Evolutionary conservation across 2,797 vertebrate species (phyloP).

Genomic region (Rhynchotus rufescens): DNA sequence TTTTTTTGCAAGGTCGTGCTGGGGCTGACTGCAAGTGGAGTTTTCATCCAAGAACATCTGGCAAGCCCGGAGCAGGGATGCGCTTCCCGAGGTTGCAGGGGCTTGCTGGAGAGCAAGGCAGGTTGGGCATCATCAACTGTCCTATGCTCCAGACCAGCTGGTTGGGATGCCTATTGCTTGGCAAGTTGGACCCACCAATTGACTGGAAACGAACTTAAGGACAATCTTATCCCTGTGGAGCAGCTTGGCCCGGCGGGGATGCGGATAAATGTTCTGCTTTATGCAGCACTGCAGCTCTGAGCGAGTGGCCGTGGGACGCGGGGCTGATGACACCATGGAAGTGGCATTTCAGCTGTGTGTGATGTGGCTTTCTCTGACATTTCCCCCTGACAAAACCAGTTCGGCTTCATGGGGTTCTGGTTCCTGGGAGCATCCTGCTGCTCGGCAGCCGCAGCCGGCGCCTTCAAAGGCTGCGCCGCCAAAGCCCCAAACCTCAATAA

Average conservation of each 20-base stretch:
- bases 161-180: neutral
- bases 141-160: too few species aligned
- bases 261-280: neutral
- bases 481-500: slow-evolving; percentile 8
- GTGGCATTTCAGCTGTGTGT: slow-evolving; percentile 6
- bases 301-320: neutral
- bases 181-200: too few species aligned
- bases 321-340: neutral
- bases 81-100: too few species aligned
- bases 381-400: neutral
- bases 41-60: neutral
- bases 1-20: too few species aligned
- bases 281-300: rapidly evolving
- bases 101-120: too few species aligned
- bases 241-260: neutral
- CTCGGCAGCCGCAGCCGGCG: slow-evolving; percentile 22
- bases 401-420: slow-evolving; percentile 9
- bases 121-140: too few species aligned
- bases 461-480: slow-evolving; percentile 51
- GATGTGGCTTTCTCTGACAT: slow-evolving; percentile 50
- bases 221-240: neutral
- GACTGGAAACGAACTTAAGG: neutral
- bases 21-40: neutral
- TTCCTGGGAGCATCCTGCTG: slow-evolving; percentile 6
- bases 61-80: neutral